Conservation (phyloP, 2,797 vertebrate genomes). For the Aulostomus chinensis region DNA sequence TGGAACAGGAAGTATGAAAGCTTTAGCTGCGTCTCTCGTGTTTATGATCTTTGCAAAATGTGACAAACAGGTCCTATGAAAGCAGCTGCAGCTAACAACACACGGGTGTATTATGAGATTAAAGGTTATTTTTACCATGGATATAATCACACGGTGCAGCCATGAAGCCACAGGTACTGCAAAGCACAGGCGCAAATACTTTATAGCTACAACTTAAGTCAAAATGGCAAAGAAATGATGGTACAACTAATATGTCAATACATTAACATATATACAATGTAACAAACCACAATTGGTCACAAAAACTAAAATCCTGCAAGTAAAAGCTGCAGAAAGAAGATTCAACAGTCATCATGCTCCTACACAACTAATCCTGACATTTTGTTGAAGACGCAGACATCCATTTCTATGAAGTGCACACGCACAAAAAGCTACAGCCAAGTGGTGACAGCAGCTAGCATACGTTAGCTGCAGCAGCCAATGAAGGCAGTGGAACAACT, state of each 20-base stretch:
- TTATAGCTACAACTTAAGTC: not conserved
- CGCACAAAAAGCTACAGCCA: too few relatives aligned
- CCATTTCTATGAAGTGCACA: too few relatives aligned
- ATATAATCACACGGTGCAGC: conserved; percentile 72
- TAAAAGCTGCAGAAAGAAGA: not conserved
- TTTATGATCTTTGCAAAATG: conserved; percentile 54
- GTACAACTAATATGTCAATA: too few relatives aligned
- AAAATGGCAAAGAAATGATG: not conserved
- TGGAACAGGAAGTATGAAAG: too few relatives aligned
- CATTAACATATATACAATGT: not conserved
- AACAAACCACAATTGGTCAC: not conserved
- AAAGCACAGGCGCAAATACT: conserved; percentile 15
- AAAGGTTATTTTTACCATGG: conserved; percentile 79
- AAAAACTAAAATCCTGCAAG: not conserved
- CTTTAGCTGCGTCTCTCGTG: conserved; percentile 17
- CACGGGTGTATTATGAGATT: conserved; percentile 79
- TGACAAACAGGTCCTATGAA: conserved; percentile 47
- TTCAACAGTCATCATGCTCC: too few relatives aligned
- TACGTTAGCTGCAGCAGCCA: too few relatives aligned
- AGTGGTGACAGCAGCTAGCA: too few relatives aligned
- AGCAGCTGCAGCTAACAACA: conserved; percentile 61
- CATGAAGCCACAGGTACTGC: conserved; percentile 44
- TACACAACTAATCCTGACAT: not conserved
- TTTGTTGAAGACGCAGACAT: not conserved
- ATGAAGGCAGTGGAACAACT: too few relatives aligned